Evolutionary conservation across 2,113 vertebrate genomes (phyloP), one percentile per base, ranked within the genome.

Genomic region (Oncorhynchus clarkii): DNA sequence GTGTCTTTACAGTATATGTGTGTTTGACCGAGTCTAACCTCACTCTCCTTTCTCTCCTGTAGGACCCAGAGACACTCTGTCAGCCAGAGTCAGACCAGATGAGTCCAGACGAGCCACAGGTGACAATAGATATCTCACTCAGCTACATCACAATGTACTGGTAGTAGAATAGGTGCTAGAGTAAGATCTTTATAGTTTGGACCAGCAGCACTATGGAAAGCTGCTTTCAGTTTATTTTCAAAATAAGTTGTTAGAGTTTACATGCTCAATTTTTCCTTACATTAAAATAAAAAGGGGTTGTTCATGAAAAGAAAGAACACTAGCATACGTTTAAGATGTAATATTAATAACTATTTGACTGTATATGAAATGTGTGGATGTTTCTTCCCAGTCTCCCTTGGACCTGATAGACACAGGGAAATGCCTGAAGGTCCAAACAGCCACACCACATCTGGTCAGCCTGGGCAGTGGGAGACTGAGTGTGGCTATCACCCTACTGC

Each of bases 381-480:
- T 31, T 67, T 67, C 27, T 31, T 29, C 27, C 14, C 66, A 67
- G 66, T 84, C 92, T 0, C 80, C 92, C 1, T 71, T 94, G 86
- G 93, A 94, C 71, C 77, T 94, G 85, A 92, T 93, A 22, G 92
- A 94, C 87, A 94, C 92, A 0, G 93, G 94, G 51, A 94, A 94
- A 70, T 90, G 90, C 2, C 70, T 94, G 78, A 94, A 94, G 82
- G 89, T 95, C 76, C 93, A 95, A 77, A 93, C 93, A 0, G 86
- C 89, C 16, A 70, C 80, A 0, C 94, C 94, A 64, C 94, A 95
- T 79, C 91, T 95, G 64, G 94, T 95, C 69, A 94, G 94, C 77
- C 87, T 95, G 67, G 94, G 94, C 45, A 94, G 94, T 4, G 94
- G 94, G 14, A 91, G 94, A 24, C 90, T 94, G 22, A 95, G 94